A percentile compares a stretch with the other conserved stretches of the same genome.
phyloP scores from a whole-genome alignment of 2,797 vertebrate species.

The Hemitrygon akajei region DNA sequence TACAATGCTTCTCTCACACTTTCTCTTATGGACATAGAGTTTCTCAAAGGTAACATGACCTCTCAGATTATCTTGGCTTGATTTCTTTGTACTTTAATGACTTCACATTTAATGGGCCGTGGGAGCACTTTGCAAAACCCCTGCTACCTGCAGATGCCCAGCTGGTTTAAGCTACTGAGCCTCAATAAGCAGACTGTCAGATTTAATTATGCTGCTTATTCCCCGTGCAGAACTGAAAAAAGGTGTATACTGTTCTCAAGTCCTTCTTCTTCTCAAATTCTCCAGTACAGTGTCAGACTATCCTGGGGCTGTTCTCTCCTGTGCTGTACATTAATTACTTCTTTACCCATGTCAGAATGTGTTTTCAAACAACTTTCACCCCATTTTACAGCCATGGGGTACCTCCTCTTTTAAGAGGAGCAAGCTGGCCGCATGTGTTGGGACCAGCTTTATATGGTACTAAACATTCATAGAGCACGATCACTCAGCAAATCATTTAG shows the following conservation, averaged over 20 bases:
- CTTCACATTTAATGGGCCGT: not conserved
- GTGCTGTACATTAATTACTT: too few species aligned
- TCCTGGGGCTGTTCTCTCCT: too few species aligned
- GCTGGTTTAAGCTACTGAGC: not conserved
- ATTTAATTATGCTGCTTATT: not conserved
- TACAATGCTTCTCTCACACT: not conserved
- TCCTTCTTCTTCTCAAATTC: not conserved
- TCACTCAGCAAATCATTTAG: too few species aligned
- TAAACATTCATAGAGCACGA: too few species aligned
- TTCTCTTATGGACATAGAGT: not conserved
- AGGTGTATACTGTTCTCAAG: not conserved
- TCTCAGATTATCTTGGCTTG: not conserved
- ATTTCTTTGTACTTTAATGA: not conserved
- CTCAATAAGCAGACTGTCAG: not conserved
- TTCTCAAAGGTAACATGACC: not conserved
- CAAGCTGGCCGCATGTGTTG: too few species aligned
- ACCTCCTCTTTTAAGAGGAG: too few species aligned
- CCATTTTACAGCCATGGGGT: too few species aligned
- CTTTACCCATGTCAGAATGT: too few species aligned
- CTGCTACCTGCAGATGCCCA: not conserved
- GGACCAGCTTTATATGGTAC: too few species aligned
- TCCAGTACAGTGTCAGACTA: not conserved
- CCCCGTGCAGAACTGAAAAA: not conserved
- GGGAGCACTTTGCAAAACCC: not conserved
- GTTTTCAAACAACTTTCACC: too few species aligned